A percentile compares a stretch with the other conserved stretches of the same genome.
Evolutionary conservation across 2,113 vertebrate genomes (phyloP).

Genomic region (Rhea pennata): DNA sequence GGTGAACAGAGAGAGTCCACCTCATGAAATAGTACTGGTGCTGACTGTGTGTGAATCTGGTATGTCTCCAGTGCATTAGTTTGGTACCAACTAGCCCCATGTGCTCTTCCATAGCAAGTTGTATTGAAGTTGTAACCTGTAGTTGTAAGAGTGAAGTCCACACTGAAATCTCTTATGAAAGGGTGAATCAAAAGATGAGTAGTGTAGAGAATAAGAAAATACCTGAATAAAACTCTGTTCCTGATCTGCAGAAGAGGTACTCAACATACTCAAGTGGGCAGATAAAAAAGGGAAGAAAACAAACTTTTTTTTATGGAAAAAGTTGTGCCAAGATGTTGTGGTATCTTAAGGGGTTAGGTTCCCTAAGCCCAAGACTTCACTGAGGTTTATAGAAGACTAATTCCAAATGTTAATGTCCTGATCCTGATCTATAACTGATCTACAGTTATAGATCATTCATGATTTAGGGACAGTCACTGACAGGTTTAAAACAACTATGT

Average conservation of each 20-base stretch:
- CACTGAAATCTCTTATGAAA: neutral
- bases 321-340: neutral
- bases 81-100: neutral
- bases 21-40: neutral
- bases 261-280: neutral
- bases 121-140: neutral
- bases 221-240: neutral
- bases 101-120: neutral
- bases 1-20: neutral
- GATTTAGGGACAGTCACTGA: neutral
- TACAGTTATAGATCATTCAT: neutral
- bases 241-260: neutral
- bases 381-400: neutral
- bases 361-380: neutral
- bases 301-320: neutral
- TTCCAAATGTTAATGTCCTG: neutral
- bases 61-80: neutral
- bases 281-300: neutral
- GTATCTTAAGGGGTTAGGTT: neutral
- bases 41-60: neutral
- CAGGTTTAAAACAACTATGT: neutral
- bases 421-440: no score
- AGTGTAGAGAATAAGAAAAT: neutral
- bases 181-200: neutral
- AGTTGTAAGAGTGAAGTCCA: neutral